Percentiles rank a stretch among this genome's conserved stretches.
Evolutionary conservation across 2,113 vertebrate genomes (phyloP).

Genomic region (Cryptomyrus ogoouensis): DNA sequence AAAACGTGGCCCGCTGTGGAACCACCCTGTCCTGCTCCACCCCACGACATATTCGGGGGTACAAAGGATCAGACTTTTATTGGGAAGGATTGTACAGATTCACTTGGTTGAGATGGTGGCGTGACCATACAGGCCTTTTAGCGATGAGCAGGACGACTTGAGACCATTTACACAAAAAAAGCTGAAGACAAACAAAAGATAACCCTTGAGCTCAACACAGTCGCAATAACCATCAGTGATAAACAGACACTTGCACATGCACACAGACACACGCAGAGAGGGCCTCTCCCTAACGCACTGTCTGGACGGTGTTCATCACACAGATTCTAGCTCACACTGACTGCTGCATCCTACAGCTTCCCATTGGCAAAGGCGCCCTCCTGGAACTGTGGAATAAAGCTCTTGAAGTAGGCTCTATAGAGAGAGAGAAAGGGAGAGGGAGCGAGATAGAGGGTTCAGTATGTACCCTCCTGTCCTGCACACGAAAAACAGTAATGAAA

Average conservation of each 20-base stretch:
- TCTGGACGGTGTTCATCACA: neutral
- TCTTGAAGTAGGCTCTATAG: slow-evolving; percentile 87
- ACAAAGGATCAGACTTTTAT: neutral
- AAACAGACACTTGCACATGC: neutral
- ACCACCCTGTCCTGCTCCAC: neutral
- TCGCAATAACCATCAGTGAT: neutral
- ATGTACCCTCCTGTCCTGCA: neutral
- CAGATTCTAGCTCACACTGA: neutral
- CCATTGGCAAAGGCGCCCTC: slow-evolving; percentile 95
- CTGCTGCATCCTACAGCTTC: slow-evolving; percentile 73
- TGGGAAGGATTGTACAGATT: neutral
- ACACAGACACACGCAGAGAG: slow-evolving; percentile 17
- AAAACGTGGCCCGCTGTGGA: neutral
- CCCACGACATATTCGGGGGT: neutral
- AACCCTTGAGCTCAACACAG: neutral
- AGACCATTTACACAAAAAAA: neutral
- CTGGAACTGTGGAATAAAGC: slow-evolving; percentile 96
- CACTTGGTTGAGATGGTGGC: neutral
- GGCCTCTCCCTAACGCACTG: neutral
- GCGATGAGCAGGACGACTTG: neutral
- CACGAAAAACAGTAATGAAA: neutral
- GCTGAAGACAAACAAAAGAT: neutral
- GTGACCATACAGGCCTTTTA: neutral
- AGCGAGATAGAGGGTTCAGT: neutral
- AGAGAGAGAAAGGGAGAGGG: slow-evolving; percentile 26